These are phyloP conservation scores for Agrilus cyanescens DNA, from an alignment of 2,888 invertebrate genomes.

Conservation along the genomic window DNA sequence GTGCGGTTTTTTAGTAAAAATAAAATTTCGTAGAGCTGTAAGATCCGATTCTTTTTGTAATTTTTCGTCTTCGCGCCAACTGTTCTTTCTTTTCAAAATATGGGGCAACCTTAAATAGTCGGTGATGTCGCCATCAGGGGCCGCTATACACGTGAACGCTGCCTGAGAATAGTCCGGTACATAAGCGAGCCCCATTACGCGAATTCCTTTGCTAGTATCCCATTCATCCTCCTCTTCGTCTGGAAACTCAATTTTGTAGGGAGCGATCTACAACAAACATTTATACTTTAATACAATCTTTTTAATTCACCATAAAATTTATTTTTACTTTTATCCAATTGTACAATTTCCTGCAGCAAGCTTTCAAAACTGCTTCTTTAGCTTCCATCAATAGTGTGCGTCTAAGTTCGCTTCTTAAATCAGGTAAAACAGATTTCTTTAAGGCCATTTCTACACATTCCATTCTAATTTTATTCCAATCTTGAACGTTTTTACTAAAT, in stretches of 20 bases:
- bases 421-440: conserved; percentile 78
- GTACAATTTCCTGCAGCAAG: conserved; percentile 76
- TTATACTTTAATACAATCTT: background rate
- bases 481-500: conserved; percentile 85
- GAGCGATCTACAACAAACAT: conserved; percentile 46
- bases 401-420: conserved; percentile 75
- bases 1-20: conserved; percentile 84
- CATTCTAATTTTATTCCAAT: conserved; percentile 86
- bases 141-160: conserved; percentile 79
- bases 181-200: conserved; percentile 82
- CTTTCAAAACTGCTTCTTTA: conserved; percentile 71
- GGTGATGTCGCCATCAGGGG: conserved; percentile 81
- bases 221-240: conserved; percentile 89
- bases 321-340: conserved; percentile 68
- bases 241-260: conserved; percentile 57
- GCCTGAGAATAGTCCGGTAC: conserved; percentile 74
- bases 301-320: background rate
- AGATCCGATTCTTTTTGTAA: conserved; percentile 51
- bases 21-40: conserved; percentile 63
- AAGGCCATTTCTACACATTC: conserved; percentile 84
- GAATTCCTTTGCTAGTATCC: conserved; percentile 71
- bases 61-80: conserved; percentile 56
- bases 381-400: conserved; percentile 72
- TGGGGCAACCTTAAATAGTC: conserved; percentile 84
- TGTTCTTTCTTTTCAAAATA: conserved; percentile 69